Evolutionary conservation across 2,113 vertebrate genomes (phyloP).

Genomic region (Dromas ardeola): DNA sequence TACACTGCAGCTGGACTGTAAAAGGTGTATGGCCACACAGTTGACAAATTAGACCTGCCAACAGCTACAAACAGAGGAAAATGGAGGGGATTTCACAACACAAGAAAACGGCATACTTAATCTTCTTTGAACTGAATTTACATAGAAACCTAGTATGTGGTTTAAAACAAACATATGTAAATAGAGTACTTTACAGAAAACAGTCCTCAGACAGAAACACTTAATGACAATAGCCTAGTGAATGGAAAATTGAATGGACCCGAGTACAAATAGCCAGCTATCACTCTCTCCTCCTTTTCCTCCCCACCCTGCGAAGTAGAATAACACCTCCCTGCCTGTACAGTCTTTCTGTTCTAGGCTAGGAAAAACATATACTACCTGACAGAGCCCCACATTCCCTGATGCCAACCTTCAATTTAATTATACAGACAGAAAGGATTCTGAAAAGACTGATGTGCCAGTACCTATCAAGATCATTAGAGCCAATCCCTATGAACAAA

Average conservation of each 20-base stretch:
- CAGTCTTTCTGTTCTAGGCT: background rate
- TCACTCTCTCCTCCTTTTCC: background rate
- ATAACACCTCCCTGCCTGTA: background rate
- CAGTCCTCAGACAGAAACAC: background rate
- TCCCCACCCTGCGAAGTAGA: slow-evolving; percentile 4
- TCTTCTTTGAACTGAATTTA: background rate
- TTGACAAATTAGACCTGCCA: slow-evolving; percentile 19
- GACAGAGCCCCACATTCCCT: slow-evolving; percentile 36
- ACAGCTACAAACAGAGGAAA: background rate
- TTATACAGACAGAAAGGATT: slow-evolving; percentile 55
- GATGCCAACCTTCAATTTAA: slow-evolving; percentile 61
- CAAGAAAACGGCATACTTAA: background rate
- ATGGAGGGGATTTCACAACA: background rate
- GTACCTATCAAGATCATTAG: slow-evolving; percentile 55
- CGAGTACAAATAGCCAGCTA: background rate
- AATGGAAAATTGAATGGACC: background rate
- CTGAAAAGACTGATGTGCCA: slow-evolving; percentile 52
- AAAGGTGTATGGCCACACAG: background rate
- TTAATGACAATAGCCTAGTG: background rate
- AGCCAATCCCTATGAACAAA: slow-evolving; percentile 43
- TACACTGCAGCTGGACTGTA: background rate
- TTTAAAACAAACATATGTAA: background rate
- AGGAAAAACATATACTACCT: slow-evolving; percentile 3
- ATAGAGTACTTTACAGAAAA: background rate
- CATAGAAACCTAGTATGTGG: background rate